Evolutionary conservation across 2,888 invertebrate species (phyloP).

Genomic region (Abrostola triplasia): DNA sequence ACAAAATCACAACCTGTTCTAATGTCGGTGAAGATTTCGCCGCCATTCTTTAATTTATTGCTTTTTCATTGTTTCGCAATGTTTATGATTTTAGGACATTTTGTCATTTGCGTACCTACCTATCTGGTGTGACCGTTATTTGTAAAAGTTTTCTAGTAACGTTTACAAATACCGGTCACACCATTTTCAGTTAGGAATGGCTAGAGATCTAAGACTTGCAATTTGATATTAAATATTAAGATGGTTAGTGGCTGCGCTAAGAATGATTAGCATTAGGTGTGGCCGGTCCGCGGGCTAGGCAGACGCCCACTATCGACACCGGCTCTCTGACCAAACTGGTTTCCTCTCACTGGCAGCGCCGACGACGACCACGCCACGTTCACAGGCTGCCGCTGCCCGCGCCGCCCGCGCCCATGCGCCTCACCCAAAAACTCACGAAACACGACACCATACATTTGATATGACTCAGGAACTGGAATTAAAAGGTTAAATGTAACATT

Average conservation of each 20-base stretch:
- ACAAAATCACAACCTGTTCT: constrained; percentile 85
- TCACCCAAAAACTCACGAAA: constrained; percentile 44
- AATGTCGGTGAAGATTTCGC: constrained; percentile 66
- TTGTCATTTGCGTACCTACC: neutral
- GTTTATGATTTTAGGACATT: constrained; percentile 13
- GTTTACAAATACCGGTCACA: too few relatives aligned
- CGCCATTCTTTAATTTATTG: constrained; percentile 57
- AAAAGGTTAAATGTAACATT: constrained; percentile 8
- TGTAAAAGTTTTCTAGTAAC: too few relatives aligned
- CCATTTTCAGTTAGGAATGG: too few relatives aligned
- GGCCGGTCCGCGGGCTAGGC: constrained; percentile 57
- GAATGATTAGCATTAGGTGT: constrained; percentile 59
- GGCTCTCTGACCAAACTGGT: constrained; percentile 75
- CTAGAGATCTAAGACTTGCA: neutral
- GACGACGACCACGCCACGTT: constrained; percentile 64
- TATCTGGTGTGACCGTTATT: neutral
- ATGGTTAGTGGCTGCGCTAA: constrained; percentile 20
- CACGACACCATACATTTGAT: constrained; percentile 6
- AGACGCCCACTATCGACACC: constrained; percentile 73
- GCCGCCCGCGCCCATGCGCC: constrained; percentile 28
- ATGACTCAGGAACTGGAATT: constrained; percentile 4
- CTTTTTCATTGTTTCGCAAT: constrained; percentile 54
- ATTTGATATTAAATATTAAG: constrained; percentile 19
- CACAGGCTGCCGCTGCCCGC: constrained; percentile 36
- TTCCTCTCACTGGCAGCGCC: constrained; percentile 79